Conservation (phyloP, 92 coral and sea anemone genomes). For the Actinernus sp. region DNA sequence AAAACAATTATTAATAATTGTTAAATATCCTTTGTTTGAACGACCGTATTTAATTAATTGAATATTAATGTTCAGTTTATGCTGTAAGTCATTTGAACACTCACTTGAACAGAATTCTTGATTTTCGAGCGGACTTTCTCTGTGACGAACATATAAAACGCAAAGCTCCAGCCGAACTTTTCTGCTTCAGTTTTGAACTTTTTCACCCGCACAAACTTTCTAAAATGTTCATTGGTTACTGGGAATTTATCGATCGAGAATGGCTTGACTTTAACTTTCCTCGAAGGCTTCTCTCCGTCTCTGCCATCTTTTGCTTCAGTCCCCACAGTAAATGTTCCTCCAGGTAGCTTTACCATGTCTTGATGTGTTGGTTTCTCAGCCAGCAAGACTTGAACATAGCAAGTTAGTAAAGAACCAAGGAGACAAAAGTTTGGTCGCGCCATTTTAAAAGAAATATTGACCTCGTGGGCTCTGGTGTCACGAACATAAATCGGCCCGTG, state of each 20-base stretch:
- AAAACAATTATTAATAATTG: not conserved
- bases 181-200: slow-evolving; percentile 92
- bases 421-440: no score
- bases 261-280: slow-evolving; percentile 70
- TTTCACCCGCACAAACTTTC: slow-evolving; percentile 85
- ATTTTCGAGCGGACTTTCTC: slow-evolving; percentile 66
- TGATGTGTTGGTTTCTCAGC: no score
- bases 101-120: slow-evolving; percentile 82
- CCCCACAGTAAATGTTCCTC: slow-evolving; percentile 88
- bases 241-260: slow-evolving; percentile 86
- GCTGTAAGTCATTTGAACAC: no score
- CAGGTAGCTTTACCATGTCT: slow-evolving; percentile 60
- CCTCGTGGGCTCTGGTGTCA: no score
- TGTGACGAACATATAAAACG: slow-evolving; percentile 69
- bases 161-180: slow-evolving; percentile 90
- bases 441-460: no score
- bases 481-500: no score
- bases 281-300: slow-evolving; percentile 74
- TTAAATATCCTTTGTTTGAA: no score
- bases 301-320: slow-evolving; percentile 59
- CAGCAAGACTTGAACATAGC: no score
- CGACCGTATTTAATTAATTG: no score
- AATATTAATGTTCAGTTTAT: not conserved
- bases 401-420: no score
- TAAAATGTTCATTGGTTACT: slow-evolving; percentile 86